A percentile compares a stretch with the other conserved stretches of the same genome.
Evolutionary conservation across 2,113 vertebrate species (phyloP).

Genomic region (Macquaria ambigua): DNA sequence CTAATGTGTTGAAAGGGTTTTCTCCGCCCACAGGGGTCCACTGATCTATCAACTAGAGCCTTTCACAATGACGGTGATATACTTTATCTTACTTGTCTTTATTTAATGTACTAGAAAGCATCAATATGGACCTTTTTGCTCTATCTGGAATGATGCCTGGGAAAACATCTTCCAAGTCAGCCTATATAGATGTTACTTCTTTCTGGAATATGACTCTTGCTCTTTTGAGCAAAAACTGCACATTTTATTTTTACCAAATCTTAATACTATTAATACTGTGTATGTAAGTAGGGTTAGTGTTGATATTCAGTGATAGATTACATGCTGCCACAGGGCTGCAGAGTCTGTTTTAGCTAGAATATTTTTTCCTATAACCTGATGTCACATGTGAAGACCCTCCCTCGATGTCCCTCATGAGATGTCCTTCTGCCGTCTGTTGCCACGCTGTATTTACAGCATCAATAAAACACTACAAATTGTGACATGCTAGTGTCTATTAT

Average conservation of each 20-base stretch:
- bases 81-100: background rate
- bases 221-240: constrained; percentile 37
- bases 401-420: background rate
- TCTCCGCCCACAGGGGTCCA: background rate
- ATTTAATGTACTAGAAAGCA: background rate
- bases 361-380: constrained; percentile 1
- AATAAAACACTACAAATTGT: constrained; percentile 20
- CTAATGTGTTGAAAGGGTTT: constrained; percentile 7
- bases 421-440: background rate
- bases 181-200: background rate
- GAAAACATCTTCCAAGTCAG: background rate
- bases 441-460: constrained; percentile 23
- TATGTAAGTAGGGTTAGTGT: constrained; percentile 22
- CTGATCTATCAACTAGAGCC: background rate
- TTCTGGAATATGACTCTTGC: background rate
- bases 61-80: background rate
- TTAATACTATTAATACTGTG: constrained; percentile 3
- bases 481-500: constrained; percentile 16
- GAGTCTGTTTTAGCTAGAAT: background rate
- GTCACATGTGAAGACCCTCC: background rate
- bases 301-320: constrained; percentile 22
- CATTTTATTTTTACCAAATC: constrained; percentile 25
- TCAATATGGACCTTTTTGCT: background rate
- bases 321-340: background rate
- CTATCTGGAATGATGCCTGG: background rate